Evolutionary conservation across 2,113 vertebrate species (phyloP).

Genomic region (Ciconia stormi): DNA sequence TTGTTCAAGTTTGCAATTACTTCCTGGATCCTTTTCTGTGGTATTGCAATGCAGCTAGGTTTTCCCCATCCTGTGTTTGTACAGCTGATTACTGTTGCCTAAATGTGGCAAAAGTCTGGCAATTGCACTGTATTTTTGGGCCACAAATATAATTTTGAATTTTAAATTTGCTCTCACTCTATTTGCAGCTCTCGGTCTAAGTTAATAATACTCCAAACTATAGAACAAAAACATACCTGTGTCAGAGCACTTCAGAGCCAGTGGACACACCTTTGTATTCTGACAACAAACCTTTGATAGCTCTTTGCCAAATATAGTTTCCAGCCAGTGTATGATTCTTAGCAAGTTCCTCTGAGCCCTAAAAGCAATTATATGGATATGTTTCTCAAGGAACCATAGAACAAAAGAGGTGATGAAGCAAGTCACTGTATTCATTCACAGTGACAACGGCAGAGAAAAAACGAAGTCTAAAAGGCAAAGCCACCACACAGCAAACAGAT

Average conservation of each 20-base stretch:
- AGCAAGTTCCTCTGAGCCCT: neutral
- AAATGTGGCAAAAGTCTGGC: neutral
- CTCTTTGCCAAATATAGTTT: neutral
- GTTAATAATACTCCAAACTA: neutral
- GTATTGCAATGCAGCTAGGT: neutral
- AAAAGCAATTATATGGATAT: neutral
- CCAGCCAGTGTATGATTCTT: neutral
- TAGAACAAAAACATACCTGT: neutral
- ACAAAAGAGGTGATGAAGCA: neutral
- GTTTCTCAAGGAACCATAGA: neutral
- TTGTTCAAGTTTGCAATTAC: neutral
- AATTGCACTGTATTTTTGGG: neutral
- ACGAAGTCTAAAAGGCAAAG: neutral
- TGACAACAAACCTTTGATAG: neutral
- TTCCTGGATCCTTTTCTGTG: neutral
- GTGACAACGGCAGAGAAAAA: neutral
- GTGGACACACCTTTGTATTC: neutral
- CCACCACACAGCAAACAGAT: neutral
- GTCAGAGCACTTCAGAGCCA: neutral
- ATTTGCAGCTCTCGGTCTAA: neutral
- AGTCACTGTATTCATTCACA: neutral
- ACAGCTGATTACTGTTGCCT: neutral
- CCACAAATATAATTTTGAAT: neutral
- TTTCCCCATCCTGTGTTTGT: neutral
- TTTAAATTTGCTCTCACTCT: neutral